A percentile compares a stretch with the other conserved stretches of the same genome.
These are phyloP conservation scores for Eidolon dupreanum DNA, from an alignment of 2,797 vertebrate species.

Conservation along the genomic window DNA sequence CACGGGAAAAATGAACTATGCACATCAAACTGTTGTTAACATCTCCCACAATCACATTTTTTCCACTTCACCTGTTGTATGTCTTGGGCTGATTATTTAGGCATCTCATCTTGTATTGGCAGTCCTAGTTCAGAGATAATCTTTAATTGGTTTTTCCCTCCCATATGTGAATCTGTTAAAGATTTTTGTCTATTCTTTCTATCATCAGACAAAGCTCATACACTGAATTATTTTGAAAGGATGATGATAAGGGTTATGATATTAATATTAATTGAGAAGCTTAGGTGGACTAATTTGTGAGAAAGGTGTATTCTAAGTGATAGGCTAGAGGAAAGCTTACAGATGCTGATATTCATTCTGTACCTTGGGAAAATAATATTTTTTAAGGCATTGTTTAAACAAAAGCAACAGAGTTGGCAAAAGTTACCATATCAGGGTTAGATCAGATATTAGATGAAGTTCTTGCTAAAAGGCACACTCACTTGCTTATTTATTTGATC, in stretches of 20 bases:
- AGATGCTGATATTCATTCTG: background rate
- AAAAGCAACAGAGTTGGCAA: background rate
- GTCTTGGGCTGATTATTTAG: slow-evolving; percentile 76
- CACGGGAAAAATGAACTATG: slow-evolving; percentile 60
- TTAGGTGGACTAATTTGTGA: background rate
- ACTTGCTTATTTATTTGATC: slow-evolving; percentile 51
- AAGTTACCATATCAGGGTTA: background rate
- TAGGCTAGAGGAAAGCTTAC: background rate
- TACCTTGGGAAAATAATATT: background rate
- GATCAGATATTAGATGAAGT: slow-evolving; percentile 48
- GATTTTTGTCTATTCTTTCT: slow-evolving; percentile 50
- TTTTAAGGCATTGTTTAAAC: slow-evolving; percentile 8
- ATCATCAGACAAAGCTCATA: background rate
- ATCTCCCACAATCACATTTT: slow-evolving; percentile 79
- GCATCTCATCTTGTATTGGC: slow-evolving; percentile 71
- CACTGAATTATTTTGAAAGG: slow-evolving; percentile 50
- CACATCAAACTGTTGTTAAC: slow-evolving; percentile 42
- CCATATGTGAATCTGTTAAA: slow-evolving; percentile 59
- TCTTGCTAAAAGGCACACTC: slow-evolving; percentile 47
- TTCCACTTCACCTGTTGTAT: slow-evolving; percentile 76
- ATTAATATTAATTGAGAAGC: slow-evolving; percentile 41
- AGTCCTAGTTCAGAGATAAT: slow-evolving; percentile 71
- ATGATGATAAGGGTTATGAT: background rate
- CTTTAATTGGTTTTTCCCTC: slow-evolving; percentile 73
- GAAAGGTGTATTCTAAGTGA: background rate